Percentiles rank a stretch among this genome's conserved stretches.
Conservation (phyloP, 2,888 invertebrate species). For the Agelastica alni region DNA sequence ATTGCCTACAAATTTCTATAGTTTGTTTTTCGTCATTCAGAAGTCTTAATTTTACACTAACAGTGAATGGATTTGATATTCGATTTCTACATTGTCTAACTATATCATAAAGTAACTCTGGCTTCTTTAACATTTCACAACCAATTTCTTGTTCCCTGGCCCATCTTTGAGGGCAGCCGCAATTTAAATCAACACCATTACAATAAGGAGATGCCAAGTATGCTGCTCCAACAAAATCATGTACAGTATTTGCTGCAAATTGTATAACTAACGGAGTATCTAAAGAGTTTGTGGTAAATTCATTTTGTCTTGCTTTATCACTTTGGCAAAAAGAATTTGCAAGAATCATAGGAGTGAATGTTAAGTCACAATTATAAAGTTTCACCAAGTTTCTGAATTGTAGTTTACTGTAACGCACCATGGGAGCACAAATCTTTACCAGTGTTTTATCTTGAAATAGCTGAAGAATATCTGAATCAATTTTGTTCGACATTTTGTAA, state of each 20-base stretch:
- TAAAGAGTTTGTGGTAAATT: constrained; percentile 71
- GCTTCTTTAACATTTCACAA: constrained; percentile 78
- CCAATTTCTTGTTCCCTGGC: constrained; percentile 91
- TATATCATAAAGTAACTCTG: constrained; percentile 82
- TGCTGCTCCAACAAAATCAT: constrained; percentile 85
- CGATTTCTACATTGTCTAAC: constrained; percentile 74
- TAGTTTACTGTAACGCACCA: constrained; percentile 92
- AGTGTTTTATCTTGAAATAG: constrained; percentile 68
- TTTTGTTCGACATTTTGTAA: too few species aligned
- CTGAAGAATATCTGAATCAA: constrained; percentile 60
- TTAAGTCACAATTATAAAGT: constrained; percentile 83
- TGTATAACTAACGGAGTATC: constrained; percentile 84
- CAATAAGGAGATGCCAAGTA: constrained; percentile 78
- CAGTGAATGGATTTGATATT: constrained; percentile 74
- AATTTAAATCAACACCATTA: constrained; percentile 94
- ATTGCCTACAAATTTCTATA: constrained; percentile 73
- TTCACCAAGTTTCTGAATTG: constrained; percentile 77
- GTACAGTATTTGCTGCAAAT: constrained; percentile 86
- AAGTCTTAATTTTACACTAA: constrained; percentile 92
- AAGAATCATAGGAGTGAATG: constrained; percentile 96
- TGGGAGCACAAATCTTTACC: constrained; percentile 88
- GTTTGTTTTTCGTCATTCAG: constrained; percentile 71
- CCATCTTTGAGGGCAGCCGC: constrained; percentile 97
- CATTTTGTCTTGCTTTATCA: constrained; percentile 79
- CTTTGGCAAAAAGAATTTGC: constrained; percentile 93